phyloP scores from a whole-genome alignment of 2,113 vertebrate genomes.

The Todiramphus chloris region DNA sequence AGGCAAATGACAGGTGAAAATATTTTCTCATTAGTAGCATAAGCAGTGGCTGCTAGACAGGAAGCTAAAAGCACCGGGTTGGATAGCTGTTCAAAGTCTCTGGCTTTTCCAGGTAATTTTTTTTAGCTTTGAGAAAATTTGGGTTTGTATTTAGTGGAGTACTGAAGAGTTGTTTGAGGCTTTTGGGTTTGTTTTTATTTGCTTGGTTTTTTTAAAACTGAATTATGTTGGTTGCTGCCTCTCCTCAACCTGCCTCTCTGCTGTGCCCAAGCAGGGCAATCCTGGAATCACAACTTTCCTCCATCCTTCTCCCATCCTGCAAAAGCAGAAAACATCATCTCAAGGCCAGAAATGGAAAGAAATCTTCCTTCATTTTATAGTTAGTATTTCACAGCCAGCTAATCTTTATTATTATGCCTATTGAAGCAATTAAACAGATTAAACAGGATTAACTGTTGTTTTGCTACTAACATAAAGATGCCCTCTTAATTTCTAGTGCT shows the following conservation, averaged over 20 bases:
- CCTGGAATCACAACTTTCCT: background rate
- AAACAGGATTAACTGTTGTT: constrained; percentile 48
- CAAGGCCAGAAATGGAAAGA: background rate
- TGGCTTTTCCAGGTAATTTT: background rate
- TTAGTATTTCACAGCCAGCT: constrained; percentile 47
- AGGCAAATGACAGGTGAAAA: background rate
- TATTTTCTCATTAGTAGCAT: background rate
- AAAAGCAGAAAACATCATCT: background rate
- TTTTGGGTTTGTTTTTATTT: background rate
- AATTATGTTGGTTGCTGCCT: background rate
- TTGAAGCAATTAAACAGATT: constrained; percentile 47
- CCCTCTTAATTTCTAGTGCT: constrained; percentile 47
- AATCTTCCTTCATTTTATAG: constrained; percentile 6
- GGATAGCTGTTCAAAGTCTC: background rate
- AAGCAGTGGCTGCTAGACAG: background rate
- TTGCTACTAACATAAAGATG: constrained; percentile 29
- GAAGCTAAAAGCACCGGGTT: background rate
- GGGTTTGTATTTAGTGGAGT: background rate
- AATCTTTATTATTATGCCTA: constrained; percentile 55
- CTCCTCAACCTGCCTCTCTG: background rate
- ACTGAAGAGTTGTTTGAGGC: background rate
- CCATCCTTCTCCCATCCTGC: background rate
- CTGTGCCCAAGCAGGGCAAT: background rate
- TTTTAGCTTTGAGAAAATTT: background rate
- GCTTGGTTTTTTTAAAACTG: background rate